A percentile compares a stretch with the other conserved stretches of the same genome.
Conservation (phyloP, 2,888 invertebrate species). For the Heteromurus nitidus region DNA sequence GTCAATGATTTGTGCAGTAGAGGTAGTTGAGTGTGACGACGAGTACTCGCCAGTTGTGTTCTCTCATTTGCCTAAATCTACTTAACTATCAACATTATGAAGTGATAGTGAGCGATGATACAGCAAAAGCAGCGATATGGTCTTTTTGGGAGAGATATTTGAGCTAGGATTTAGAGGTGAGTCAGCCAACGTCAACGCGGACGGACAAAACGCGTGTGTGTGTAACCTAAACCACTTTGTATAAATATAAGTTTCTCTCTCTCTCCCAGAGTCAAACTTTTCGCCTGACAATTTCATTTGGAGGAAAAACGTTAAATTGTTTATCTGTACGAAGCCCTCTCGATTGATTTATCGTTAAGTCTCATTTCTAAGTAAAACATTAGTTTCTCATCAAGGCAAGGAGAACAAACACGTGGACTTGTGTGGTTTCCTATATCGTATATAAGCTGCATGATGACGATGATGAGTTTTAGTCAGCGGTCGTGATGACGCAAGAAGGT, state of each 20-base stretch:
- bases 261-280: neutral
- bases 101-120: conserved; percentile 32
- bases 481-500: too few relatives aligned
- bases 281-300: conserved; percentile 49
- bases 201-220: too few relatives aligned
- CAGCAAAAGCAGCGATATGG: conserved; percentile 15
- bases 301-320: conserved; percentile 21
- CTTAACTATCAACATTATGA: conserved; percentile 28
- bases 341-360: conserved; percentile 26
- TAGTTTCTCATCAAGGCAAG: conserved; percentile 43
- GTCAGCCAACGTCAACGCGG: too few relatives aligned
- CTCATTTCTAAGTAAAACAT: conserved; percentile 37
- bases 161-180: too few relatives aligned
- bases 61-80: conserved; percentile 56
- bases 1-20: conserved; percentile 46
- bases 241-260: too few relatives aligned
- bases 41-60: conserved; percentile 2
- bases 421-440: neutral
- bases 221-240: too few relatives aligned
- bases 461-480: too few relatives aligned
- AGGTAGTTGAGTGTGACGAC: conserved; percentile 36
- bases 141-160: too few relatives aligned
- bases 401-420: too few relatives aligned
- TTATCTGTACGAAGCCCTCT: conserved; percentile 9
- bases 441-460: too few relatives aligned